Evolutionary conservation across 92 coral and sea anemone species (phyloP).

Genomic region (Paragorgia papillata): DNA sequence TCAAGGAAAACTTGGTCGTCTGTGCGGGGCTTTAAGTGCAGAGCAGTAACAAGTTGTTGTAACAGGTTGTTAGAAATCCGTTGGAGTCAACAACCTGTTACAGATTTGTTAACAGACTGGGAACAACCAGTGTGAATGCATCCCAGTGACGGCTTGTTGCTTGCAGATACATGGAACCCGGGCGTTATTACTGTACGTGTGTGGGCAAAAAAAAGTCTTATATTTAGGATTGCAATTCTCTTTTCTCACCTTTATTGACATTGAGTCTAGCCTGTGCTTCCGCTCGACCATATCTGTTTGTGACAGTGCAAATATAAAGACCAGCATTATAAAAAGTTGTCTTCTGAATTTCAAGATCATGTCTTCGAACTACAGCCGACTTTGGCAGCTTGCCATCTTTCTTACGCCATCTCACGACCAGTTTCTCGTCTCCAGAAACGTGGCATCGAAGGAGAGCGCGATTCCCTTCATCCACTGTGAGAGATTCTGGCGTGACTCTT

Average conservation of each 20-base stretch:
- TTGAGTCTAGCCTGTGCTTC: conserved; percentile 59
- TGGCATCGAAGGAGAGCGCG: conserved; percentile 76
- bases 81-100: too few relatives aligned
- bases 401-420: conserved; percentile 76
- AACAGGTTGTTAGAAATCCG: too few relatives aligned
- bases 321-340: conserved; percentile 71
- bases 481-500: conserved; percentile 57
- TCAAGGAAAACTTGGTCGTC: too few relatives aligned
- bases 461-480: conserved; percentile 75
- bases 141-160: too few relatives aligned
- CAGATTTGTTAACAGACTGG: too few relatives aligned
- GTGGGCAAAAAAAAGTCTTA: too few relatives aligned
- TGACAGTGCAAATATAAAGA: conserved; percentile 78
- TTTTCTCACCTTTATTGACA: conserved; percentile 77
- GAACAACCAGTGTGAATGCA: too few relatives aligned
- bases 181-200: too few relatives aligned
- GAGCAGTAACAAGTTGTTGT: too few relatives aligned
- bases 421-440: conserved; percentile 76
- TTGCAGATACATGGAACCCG: too few relatives aligned
- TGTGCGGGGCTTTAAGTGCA: too few relatives aligned
- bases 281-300: conserved; percentile 78
- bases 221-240: too few relatives aligned
- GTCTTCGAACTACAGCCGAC: conserved; percentile 63
- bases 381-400: conserved; percentile 65
- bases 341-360: conserved; percentile 66